A percentile compares a stretch with the other conserved stretches of the same genome.
phyloP scores from a whole-genome alignment of 2,797 vertebrate genomes.

The Otus scops region DNA sequence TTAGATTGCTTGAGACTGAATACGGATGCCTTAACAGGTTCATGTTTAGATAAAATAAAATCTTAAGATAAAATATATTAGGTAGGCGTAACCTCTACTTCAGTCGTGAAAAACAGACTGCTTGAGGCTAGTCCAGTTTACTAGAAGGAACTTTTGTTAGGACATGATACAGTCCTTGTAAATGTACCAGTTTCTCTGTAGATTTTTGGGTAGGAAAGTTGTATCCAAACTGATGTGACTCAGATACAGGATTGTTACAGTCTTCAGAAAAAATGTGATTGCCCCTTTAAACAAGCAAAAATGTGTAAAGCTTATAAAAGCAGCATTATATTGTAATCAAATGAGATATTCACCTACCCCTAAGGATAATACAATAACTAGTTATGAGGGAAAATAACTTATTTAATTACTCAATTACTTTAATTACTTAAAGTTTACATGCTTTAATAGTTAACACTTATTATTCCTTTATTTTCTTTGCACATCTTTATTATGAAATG shows the following conservation, averaged over 20 bases:
- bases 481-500: not conserved
- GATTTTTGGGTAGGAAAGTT: not conserved
- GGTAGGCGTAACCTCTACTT: not conserved
- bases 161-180: not conserved
- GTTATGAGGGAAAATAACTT: not conserved
- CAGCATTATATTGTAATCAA: not conserved
- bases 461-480: not conserved
- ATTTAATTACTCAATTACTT: not conserved
- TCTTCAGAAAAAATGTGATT: not conserved
- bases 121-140: not conserved
- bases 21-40: not conserved
- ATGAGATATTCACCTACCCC: not conserved
- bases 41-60: not conserved
- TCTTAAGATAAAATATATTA: not conserved
- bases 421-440: not conserved
- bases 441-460: not conserved
- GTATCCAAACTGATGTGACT: not conserved
- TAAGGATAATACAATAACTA: not conserved
- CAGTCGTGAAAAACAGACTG: not conserved
- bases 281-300: not conserved
- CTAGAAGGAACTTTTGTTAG: not conserved
- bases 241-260: not conserved
- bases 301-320: not conserved
- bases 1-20: not conserved
- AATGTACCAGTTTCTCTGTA: not conserved